Base-by-base conservation (phyloP, 2,113 vertebrate genomes). In the Calyptomena viridis region DNA sequence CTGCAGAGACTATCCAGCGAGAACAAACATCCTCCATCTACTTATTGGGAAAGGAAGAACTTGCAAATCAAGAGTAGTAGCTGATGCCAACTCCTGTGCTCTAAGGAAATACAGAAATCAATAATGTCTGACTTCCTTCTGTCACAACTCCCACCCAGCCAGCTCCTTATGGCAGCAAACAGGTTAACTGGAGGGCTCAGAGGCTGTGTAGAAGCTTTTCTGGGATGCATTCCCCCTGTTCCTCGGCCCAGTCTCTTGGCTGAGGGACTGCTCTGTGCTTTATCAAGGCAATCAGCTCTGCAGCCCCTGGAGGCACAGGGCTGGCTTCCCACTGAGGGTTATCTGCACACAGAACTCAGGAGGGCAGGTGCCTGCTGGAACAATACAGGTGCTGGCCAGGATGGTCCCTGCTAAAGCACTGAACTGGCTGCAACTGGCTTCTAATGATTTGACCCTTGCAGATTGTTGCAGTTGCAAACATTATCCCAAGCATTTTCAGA, bases 201-300 rank as follows among this genome's bases (percentile, higher is more conserved):
- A 80, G 67, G 42, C 88, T 86, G 16, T 22, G 46, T 4, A 76
- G 91, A 58, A 77, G 71, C 50, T 84, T 89, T 89, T 53, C 89
- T 84, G 66, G 79, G 92, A 94, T 53, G 85, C 47, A 55, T 64
- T 87, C 67, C 78, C 92, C 44, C 24, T 10, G 56, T 18, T 71
- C 60, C 59, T 87, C 64, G 67, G 56, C 60, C 50, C 67, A 74
- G 64, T 11, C 60, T 55, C 85, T 31, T 62, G 88, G 88, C 73
- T 82, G 84, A 73, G 69, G 64, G 88, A 89, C 87, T 46, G 74
- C 58, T 91, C 94, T 97, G 96, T 97, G 97, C 97, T 94, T 95
- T 97, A 97, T 97, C 97, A 97, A 94, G 93, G 30, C 95, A 78
- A 97, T 97, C 96, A 74, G 90, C 39, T 28, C 55, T 18, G 46